Evolutionary conservation across 2,113 vertebrate genomes (phyloP).

Genomic region (Callipepla californica): DNA sequence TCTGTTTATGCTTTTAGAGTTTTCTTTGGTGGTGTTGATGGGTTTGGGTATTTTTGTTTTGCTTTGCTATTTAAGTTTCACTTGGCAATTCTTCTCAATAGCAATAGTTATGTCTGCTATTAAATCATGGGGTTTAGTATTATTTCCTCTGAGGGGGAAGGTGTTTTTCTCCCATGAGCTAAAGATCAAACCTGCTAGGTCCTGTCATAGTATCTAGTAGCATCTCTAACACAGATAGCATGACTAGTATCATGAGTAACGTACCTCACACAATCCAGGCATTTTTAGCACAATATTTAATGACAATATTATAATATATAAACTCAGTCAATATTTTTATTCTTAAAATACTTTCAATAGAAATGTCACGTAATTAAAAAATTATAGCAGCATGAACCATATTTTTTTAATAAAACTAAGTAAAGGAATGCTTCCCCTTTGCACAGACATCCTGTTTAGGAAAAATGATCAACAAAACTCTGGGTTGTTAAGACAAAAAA

Average conservation of each 20-base stretch:
- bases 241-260: background rate
- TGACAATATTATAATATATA: background rate
- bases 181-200: rapidly evolving
- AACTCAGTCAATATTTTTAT: background rate
- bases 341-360: background rate
- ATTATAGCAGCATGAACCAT: background rate
- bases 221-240: background rate
- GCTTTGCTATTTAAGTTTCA: background rate
- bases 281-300: background rate
- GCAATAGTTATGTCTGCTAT: background rate
- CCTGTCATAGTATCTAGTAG: background rate
- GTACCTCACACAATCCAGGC: background rate
- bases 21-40: background rate
- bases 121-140: background rate
- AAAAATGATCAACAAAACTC: slow-evolving; percentile 9
- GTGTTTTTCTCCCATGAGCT: background rate
- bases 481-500: background rate
- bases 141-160: background rate
- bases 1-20: background rate
- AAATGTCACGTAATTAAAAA: background rate
- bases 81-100: background rate
- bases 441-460: background rate
- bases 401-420: background rate
- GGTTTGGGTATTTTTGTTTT: background rate
- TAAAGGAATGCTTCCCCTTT: background rate